These are phyloP conservation scores for Resseliella maxima DNA, from an alignment of 2,888 invertebrate species.

Conservation along the genomic window DNA sequence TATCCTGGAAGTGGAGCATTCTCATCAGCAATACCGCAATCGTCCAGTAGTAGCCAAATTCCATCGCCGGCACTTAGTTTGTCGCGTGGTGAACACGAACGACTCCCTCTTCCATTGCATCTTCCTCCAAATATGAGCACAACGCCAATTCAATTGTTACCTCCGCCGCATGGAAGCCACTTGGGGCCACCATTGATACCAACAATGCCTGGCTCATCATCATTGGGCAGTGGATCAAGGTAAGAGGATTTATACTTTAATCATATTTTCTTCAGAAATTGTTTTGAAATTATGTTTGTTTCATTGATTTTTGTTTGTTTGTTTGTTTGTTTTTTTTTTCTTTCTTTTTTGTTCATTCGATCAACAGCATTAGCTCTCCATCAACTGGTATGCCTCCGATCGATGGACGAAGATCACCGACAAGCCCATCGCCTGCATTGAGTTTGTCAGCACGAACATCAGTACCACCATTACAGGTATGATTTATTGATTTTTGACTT, in stretches of 20 bases:
- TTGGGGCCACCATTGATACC: constrained; percentile 62
- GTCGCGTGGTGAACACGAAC: constrained; percentile 34
- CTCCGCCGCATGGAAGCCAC: constrained; percentile 64
- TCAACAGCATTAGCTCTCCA: constrained; percentile 29
- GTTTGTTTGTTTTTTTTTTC: neutral
- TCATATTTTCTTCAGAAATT: neutral
- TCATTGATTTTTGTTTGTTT: no score
- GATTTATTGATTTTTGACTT: constrained; percentile 57
- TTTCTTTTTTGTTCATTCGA: no score
- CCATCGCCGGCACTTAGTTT: constrained; percentile 30
- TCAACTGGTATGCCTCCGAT: constrained; percentile 58
- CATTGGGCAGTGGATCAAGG: constrained; percentile 26
- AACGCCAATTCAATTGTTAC: constrained; percentile 61
- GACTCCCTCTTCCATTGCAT: constrained; percentile 61
- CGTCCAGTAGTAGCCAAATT: constrained; percentile 11
- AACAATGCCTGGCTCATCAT: constrained; percentile 62
- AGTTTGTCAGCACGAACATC: constrained; percentile 58
- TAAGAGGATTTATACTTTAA: neutral
- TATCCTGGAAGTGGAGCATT: constrained; percentile 49
- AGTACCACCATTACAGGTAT: constrained; percentile 64
- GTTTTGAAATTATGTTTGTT: neutral
- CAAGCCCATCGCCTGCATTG: constrained; percentile 37
- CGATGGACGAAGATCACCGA: constrained; percentile 66
- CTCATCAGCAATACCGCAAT: constrained; percentile 61
- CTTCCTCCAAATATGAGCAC: constrained; percentile 60